Evolutionary conservation across 2,888 invertebrate genomes (phyloP).

Genomic region (Meloe dianella): DNA sequence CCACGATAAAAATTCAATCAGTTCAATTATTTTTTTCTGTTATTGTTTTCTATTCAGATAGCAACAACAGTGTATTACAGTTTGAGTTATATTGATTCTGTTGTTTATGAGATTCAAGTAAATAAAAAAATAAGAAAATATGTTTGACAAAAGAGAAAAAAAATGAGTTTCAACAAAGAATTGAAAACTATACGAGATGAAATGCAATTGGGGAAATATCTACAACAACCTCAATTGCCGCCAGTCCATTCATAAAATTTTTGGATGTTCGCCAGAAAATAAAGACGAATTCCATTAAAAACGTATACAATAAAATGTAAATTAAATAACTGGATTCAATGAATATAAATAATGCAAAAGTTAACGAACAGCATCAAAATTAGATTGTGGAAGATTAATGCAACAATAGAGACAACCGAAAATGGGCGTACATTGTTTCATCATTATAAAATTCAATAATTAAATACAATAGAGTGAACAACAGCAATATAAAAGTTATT

Average conservation of each 20-base stretch:
- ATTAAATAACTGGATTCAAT: constrained; percentile 27
- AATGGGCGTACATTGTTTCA: neutral
- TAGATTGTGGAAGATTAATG: neutral
- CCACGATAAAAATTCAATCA: no score
- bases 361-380: constrained; percentile 20
- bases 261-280: neutral
- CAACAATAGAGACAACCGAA: neutral
- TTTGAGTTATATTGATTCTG: neutral
- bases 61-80: neutral
- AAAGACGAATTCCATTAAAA: neutral
- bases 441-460: constrained; percentile 1
- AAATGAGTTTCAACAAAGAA: neutral
- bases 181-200: constrained; percentile 3
- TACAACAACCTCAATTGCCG: constrained; percentile 6
- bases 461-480: neutral
- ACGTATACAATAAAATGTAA: constrained; percentile 19
- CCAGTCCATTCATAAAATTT: constrained; percentile 8
- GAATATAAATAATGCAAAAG: constrained; percentile 27
- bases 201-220: constrained; percentile 8
- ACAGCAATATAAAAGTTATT: neutral
- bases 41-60: neutral
- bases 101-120: neutral
- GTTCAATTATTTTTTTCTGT: no score
- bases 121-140: neutral
- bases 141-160: neutral